Evolutionary conservation across 2,797 vertebrate genomes (phyloP), one percentile per base, ranked within the genome.

Genomic region (Otolemur crassicaudatus): DNA sequence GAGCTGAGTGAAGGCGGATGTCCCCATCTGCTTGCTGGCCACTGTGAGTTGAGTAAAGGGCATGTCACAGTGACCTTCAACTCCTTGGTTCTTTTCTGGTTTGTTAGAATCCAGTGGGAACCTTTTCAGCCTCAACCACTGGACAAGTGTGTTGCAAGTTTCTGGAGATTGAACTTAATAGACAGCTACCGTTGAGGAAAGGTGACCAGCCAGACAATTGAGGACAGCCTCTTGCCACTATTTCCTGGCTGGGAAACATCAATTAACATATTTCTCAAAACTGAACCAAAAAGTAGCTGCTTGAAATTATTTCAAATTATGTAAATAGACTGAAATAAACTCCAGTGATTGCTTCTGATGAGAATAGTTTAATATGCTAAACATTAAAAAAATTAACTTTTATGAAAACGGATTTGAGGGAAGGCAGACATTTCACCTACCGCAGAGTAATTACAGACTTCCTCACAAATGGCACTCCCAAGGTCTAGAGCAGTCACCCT

Each of bases 241-340:
- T 69, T 87, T 82, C 73, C 63, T 92, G 49, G 22, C n/a, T 87
- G 90, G 85, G 87, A 85, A 95, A 88, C 7, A 76, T 37, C 87
- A 94, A 87, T 81, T 80, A 91, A 88, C 49, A 65, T 85, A 82
- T 90, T 94, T 97, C 43, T 90, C 81, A 93, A 95, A 97, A 87
- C 43, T 67, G 12, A 95, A 90, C 56, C 13, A 49, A 75, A 94
- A 89, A 76, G 56, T 46, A 85, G 12, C 63, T 82, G 53, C 79
- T 94, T 87, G 37, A 86, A 95, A 90, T 93, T 93, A 95, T 77
- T 93, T 76, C 53, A 81, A 72, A 95, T 94, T 97, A 95, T 86
- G 63, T 65, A 94, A 96, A 91, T 67, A 76, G 27, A 43, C n/a
- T 79, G 60, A 91, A 96, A 85, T 88, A 61, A 89, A 69, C 53